Conservation (phyloP, 2,888 invertebrate species). For the Thecocarcelia acutangulata region DNA sequence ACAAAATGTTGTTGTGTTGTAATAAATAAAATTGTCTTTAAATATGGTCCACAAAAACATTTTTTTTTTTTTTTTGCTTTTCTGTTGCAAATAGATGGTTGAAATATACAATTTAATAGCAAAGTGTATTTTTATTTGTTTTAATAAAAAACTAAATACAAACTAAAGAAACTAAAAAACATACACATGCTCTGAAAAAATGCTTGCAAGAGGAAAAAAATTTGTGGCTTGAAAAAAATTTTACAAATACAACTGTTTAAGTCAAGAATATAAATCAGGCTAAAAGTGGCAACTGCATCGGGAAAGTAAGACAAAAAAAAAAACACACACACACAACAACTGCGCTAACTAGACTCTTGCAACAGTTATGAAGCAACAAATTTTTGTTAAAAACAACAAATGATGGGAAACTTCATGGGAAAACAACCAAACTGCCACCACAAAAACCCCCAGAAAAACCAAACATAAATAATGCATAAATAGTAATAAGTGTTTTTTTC, state of each 20-base stretch:
- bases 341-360: conserved; percentile 28
- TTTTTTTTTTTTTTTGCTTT: background rate
- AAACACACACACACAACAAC: background rate
- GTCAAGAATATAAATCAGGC: conserved; percentile 69
- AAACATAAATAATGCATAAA: conserved; percentile 41
- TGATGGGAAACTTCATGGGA: conserved; percentile 49
- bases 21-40: conserved; percentile 54
- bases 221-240: conserved; percentile 14
- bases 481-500: conserved; percentile 11
- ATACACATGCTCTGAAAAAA: background rate
- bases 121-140: conserved; percentile 29
- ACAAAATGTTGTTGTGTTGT: conserved; percentile 36
- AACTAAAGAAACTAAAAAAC: background rate
- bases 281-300: conserved; percentile 43
- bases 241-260: conserved; percentile 61
- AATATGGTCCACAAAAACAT: conserved; percentile 52
- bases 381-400: conserved; percentile 38
- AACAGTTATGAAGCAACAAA: conserved; percentile 53
- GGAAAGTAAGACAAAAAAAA: background rate
- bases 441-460: background rate
- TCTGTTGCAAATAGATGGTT: background rate
- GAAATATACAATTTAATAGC: conserved; percentile 37
- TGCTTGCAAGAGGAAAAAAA: background rate
- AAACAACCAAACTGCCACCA: conserved; percentile 30
- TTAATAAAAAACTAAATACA: conserved; percentile 11